Base-by-base conservation (phyloP, 37 sponge, comb jelly and placozoan species). In the Chondrosia reniformis region DNA sequence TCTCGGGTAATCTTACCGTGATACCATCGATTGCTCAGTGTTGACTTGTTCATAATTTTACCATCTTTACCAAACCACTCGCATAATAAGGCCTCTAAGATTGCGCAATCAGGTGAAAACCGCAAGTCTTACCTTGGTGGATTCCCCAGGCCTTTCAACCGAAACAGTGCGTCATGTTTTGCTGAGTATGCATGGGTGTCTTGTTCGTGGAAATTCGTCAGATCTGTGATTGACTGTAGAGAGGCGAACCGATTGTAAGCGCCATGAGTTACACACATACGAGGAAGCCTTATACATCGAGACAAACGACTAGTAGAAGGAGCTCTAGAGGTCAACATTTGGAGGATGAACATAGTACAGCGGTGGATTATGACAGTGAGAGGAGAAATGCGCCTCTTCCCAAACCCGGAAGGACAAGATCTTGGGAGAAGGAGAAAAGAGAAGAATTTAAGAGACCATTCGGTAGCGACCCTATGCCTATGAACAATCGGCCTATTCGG, bases 1-100 rank as follows among this genome's bases (percentile, higher is more conserved):
- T 94, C 94, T 28, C 94, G 49, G 2, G 87, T 89, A 28, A 94
- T 86, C 37, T 84, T 89, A 9, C 94, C 94, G 49, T 94, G 94
- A 52, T 82, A 94, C 94, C 94, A 93, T 1, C 77, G 41, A n/a
- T 80, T 80, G 21, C 72, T 49, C 24, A 84, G 82, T 8, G 52
- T 49, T 7, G 79, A n/a, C 54, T 59, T 69, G 36, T 84, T 88
- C 89, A 88, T 84, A n/a, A n/a, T n/a, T n/a, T n/a, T n/a, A n/a
- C n/a, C n/a, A n/a, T n/a, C n/a, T n/a, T n/a, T n/a, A n/a, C n/a
- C n/a, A n/a, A n/a, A n/a, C n/a, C n/a, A n/a, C n/a, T n/a, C n/a
- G n/a, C n/a, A n/a, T n/a, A n/a, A n/a, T n/a, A n/a, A n/a, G n/a
- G n/a, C n/a, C n/a, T n/a, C n/a, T n/a, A n/a, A n/a, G n/a, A n/a